A percentile compares a stretch with the other conserved stretches of the same genome.
Evolutionary conservation across 2,113 vertebrate genomes (phyloP).

Genomic region (Neomonachus schauinslandi): DNA sequence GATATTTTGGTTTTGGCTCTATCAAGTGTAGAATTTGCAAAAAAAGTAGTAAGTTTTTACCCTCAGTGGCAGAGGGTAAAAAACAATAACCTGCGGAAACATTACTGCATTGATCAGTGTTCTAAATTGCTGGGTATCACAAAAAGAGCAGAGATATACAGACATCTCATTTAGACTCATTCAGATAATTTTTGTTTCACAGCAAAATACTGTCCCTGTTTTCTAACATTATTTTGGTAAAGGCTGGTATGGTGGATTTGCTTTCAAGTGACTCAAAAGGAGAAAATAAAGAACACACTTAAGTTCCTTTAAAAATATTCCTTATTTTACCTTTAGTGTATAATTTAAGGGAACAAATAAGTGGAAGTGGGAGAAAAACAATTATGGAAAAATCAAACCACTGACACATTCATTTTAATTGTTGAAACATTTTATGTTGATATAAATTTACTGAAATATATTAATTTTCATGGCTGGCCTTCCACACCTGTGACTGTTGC

Average conservation of each 20-base stretch:
- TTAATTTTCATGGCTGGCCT: background rate
- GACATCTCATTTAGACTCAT: conserved; percentile 37
- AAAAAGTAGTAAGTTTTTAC: conserved; percentile 38
- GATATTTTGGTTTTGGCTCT: conserved; percentile 74
- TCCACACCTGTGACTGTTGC: background rate
- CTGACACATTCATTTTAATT: conserved; percentile 21
- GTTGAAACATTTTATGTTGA: background rate
- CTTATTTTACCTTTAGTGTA: conserved; percentile 20
- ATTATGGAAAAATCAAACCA: background rate
- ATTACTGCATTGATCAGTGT: background rate
- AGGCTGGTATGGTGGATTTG: background rate
- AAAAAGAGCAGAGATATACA: conserved; percentile 37
- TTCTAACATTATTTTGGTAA: conserved; percentile 41
- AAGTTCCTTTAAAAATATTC: conserved; percentile 36
- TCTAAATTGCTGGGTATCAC: conserved; percentile 13
- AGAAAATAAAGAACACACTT: conserved; percentile 54
- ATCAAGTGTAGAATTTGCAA: conserved; percentile 64
- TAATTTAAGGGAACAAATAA: conserved; percentile 55
- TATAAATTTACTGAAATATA: background rate
- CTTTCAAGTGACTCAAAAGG: conserved; percentile 49
- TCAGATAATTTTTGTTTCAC: conserved; percentile 53
- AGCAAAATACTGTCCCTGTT: conserved; percentile 8
- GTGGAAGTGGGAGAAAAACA: conserved; percentile 27
- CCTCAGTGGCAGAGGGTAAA: background rate
- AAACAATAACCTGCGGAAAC: background rate